Evolutionary conservation across 2,888 invertebrate genomes (phyloP), one percentile per base, ranked within the genome.

Genomic region (Stramonita haemastoma): DNA sequence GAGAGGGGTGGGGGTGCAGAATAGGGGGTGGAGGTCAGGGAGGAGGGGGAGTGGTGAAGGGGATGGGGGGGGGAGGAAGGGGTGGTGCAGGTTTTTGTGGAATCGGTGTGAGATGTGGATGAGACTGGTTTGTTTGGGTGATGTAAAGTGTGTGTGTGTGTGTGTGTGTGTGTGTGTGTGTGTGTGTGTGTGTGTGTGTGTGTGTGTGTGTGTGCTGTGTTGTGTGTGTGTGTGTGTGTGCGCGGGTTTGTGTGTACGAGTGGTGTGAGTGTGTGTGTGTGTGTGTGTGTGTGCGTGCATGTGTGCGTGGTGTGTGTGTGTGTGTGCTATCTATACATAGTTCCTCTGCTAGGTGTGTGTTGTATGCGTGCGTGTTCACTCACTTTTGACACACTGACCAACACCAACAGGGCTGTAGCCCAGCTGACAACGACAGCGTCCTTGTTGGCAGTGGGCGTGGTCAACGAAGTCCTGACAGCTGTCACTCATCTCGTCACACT

Each of bases 371-470:
- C 26, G 34, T 22, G 79, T 34, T 32, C 46, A 83, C 87, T 87
- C 29, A 87, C 87, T 29, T 73, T 17, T 73, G 29, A 77, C 77
- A 81, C 88, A 88, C 60, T 34, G 22, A 17, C 57, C 88, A 81
- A 56, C 60, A 5, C 88, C 88, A 13, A 88, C 34, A 1, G 57
- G 79, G 1, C 5, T 56, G 83, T 60, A 88, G 19, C 88, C 88
- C 22, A 4, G 29, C 32, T 60, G 29, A 29, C 88, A 88, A 0
- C 26, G 83, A 81, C 88, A 88, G 26, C 19, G 57, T 0, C 88
- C 83, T 0, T 87, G 32, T 4, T 29, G 88, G 60, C 88, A 88
- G 26, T 88, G 79, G 29, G 88, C 57, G 36, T 88, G 56, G 57
- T 13, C 56, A 8, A 88, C 66, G 60, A 83, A 79, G 2, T 15